Evolutionary conservation across 1,140 invertebrate species (phyloP), one percentile per base, ranked within the genome.

Genomic region (Pogonognathellus flavescens): DNA sequence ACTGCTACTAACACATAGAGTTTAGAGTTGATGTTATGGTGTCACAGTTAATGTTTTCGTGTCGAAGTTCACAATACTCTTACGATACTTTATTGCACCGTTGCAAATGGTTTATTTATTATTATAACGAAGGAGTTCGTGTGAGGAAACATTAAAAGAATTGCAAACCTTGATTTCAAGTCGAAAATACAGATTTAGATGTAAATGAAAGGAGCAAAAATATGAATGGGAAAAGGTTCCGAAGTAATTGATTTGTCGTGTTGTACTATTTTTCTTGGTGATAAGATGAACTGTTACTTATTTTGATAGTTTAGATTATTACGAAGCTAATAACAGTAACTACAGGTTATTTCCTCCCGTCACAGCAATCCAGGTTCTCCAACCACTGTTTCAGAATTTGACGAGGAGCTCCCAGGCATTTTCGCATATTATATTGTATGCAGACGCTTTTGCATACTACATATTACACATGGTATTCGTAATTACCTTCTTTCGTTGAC

Each of bases 271-370:
- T 76, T 76, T 22, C 70, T 9, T 76, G 31, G 14, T 76, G 70
- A 76, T 76, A 76, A 76, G 70, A 76, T 76, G 70, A 16, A 76
- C 70, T 41, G 41, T 76, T 76, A 76, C n/a, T n/a, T n/a, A n/a
- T n/a, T 76, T 76, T 76, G 70, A 76, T 76, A 31, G 70, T 50
- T 76, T 50, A 76, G 70, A 76, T 76, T 76, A 76, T 76, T 50
- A 16, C 31, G 41, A 14, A 50, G 41, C 13, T 76, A 76, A 76
- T 76, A 76, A 76, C 70, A 76, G 70, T 76, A 18, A 76, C 70
- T 13, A 41, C 41, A 13, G 13, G 66, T 50, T 76, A 76, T 76
- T 76, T 76, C 70, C 70, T 76, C 70, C n/a, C 4, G 70, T 18
- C 41, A 41, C 25, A 57, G 53, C 53, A 76, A 76, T 76, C 25